Conservation (phyloP, 2,113 vertebrate genomes). For the Grantiella picta region DNA sequence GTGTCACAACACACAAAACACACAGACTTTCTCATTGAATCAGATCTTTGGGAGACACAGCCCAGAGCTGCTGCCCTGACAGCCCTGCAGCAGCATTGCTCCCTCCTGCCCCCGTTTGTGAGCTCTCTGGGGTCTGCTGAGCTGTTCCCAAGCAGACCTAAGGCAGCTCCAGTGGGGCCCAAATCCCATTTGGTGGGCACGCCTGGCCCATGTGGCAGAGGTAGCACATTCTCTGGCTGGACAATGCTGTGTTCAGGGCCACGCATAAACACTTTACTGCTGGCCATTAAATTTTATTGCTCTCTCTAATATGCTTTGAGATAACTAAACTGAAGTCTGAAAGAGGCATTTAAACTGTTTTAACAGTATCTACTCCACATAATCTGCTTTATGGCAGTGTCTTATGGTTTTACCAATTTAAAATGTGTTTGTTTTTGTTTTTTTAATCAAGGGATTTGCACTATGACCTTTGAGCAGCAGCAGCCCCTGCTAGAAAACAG, state of each 20-base stretch:
- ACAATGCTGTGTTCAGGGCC: neutral
- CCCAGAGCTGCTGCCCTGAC: neutral
- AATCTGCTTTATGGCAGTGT: conserved; percentile 45
- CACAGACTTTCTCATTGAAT: rapidly evolving
- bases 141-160: neutral
- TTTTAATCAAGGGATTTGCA: conserved; percentile 40
- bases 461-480: conserved; percentile 10
- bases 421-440: conserved; percentile 28
- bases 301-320: conserved; percentile 55
- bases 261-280: conserved; percentile 41
- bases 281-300: conserved; percentile 55
- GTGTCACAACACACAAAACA: rapidly evolving
- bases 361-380: conserved; percentile 51
- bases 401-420: conserved; percentile 46
- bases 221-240: neutral
- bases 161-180: neutral
- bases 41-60: neutral
- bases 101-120: rapidly evolving
- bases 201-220: rapidly evolving
- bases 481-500: conserved; percentile 7
- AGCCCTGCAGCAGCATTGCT: neutral
- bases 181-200: neutral
- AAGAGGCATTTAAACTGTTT: conserved; percentile 57
- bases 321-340: conserved; percentile 58
- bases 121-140: neutral